These are phyloP conservation scores for Acestrorhynchus altus DNA, from an alignment of 2,797 vertebrate species.

Conservation along the genomic window DNA sequence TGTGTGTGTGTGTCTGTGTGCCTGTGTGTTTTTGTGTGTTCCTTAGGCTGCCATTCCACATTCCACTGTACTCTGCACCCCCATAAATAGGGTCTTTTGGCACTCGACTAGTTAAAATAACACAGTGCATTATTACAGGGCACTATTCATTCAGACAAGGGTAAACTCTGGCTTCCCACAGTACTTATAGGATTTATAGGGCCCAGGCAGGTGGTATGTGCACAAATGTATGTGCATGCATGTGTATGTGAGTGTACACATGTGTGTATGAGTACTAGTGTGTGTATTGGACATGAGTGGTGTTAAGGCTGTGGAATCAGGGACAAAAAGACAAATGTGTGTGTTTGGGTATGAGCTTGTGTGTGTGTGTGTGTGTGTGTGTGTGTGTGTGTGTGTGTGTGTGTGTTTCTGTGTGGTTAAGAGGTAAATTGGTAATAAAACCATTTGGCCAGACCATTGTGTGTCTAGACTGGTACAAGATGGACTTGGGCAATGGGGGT, in stretches of 20 bases:
- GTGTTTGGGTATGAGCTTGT: conserved; percentile 19
- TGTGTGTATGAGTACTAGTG: conserved; percentile 2
- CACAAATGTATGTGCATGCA: not conserved
- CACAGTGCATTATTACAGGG: conserved; percentile 7
- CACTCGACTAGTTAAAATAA: conserved; percentile 6
- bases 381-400: conserved; percentile 12
- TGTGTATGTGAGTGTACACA: too few species aligned
- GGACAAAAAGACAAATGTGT: conserved; percentile 6
- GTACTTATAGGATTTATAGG: conserved; percentile 28
- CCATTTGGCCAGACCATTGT: not conserved
- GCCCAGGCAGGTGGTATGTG: not conserved
- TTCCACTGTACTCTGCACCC: conserved; percentile 14
- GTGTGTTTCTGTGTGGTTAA: conserved; percentile 14
- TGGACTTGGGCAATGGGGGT: too few species aligned
- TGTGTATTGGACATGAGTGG: not conserved
- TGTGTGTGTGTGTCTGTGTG: not conserved
- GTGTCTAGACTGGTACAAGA: not conserved
- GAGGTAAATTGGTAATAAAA: conserved; percentile 5
- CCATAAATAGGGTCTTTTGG: conserved; percentile 11
- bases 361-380: too few species aligned
- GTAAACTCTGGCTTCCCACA: not conserved
- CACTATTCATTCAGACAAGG: conserved; percentile 3
- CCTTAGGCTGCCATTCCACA: not conserved
- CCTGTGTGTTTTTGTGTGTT: not conserved
- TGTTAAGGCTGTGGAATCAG: conserved; percentile 6